phyloP scores from a whole-genome alignment of 1,140 invertebrate species.

The Drosophila kikkawai region DNA sequence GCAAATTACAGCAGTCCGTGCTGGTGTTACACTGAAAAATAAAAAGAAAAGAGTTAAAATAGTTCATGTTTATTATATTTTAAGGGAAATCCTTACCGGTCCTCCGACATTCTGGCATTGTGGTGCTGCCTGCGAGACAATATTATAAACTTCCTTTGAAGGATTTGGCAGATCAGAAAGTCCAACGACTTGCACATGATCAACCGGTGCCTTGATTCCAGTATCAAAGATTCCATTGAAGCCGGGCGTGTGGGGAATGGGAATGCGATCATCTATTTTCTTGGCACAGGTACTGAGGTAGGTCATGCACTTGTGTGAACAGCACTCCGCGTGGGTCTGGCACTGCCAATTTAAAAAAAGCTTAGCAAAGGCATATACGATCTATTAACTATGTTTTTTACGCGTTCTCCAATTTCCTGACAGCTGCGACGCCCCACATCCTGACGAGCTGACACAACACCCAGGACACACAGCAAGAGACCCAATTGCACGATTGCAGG shows the following conservation, averaged over 20 bases:
- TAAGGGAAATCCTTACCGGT: slow-evolving; percentile 37
- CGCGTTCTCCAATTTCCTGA: slow-evolving; percentile 52
- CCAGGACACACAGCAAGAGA: slow-evolving; percentile 29
- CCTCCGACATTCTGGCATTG: slow-evolving; percentile 54
- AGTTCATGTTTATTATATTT: background rate
- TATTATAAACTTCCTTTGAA: background rate
- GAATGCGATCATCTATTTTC: background rate
- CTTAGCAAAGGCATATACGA: background rate
- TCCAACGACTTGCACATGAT: slow-evolving; percentile 3
- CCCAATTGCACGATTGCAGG: slow-evolving; percentile 3
- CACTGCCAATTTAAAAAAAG: slow-evolving; percentile 45
- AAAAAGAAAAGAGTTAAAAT: slow-evolving; percentile 6
- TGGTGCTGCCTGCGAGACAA: background rate
- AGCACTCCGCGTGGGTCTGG: slow-evolving; percentile 71
- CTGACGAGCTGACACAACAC: slow-evolving; percentile 14
- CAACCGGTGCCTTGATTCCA: background rate
- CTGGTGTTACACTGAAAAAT: slow-evolving; percentile 56
- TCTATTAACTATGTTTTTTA: slow-evolving; percentile 37
- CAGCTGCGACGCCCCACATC: slow-evolving; percentile 26
- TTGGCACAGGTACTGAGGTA: slow-evolving; percentile 57
- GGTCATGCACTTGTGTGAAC: slow-evolving; percentile 74
- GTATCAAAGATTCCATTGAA: slow-evolving; percentile 13
- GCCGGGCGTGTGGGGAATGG: background rate
- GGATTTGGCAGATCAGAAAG: slow-evolving; percentile 9
- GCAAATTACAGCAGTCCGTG: slow-evolving; percentile 68